phyloP scores from a whole-genome alignment of 2,888 invertebrate genomes.

The Diplazon laetatorius region DNA sequence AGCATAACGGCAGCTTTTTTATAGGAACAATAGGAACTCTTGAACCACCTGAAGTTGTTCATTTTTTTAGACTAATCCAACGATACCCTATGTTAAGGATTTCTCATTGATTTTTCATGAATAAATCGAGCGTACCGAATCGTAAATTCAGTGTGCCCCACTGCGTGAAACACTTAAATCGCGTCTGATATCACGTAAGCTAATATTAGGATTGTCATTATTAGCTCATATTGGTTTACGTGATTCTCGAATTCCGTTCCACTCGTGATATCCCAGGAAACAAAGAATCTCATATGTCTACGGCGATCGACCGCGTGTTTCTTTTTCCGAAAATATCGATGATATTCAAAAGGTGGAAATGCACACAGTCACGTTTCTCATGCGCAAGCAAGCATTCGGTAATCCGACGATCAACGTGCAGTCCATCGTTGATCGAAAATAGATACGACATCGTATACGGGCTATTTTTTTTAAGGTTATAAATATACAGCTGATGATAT shows the following conservation, averaged over 20 bases:
- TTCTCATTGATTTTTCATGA: too few species aligned
- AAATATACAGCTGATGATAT: constrained; percentile 14
- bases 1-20: too few species aligned
- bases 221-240: too few species aligned
- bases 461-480: constrained; percentile 26
- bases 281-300: constrained; percentile 19
- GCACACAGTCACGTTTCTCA: constrained; percentile 15
- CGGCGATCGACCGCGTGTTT: background rate
- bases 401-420: constrained; percentile 64
- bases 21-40: too few species aligned
- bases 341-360: constrained; percentile 5
- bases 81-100: too few species aligned
- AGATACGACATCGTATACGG: constrained; percentile 55
- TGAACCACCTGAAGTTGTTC: too few species aligned
- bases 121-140: too few species aligned
- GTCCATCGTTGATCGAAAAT: constrained; percentile 42
- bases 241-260: background rate
- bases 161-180: too few species aligned
- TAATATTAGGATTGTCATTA: too few species aligned
- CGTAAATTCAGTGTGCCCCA: too few species aligned
- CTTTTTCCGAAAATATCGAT: background rate
- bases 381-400: constrained; percentile 50
- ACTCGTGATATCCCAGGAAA: constrained; percentile 8
- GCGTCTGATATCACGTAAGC: too few species aligned
- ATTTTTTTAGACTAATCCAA: too few species aligned